phyloP scores from a whole-genome alignment of 2,113 vertebrate genomes.

The Aramus guarauna region DNA sequence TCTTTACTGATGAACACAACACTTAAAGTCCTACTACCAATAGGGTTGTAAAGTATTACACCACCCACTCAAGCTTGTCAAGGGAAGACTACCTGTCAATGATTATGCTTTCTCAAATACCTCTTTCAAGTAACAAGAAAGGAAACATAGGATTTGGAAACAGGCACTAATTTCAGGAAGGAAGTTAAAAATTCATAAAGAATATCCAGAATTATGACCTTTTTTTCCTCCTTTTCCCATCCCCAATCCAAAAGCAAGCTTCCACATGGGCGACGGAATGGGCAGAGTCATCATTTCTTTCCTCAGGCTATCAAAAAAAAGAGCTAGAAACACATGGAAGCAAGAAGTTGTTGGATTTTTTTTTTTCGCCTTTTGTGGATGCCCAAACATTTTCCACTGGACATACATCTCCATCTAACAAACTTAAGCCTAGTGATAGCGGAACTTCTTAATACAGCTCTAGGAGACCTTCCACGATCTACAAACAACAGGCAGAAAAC shows the following conservation, averaged over 20 bases:
- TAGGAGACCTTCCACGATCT: not conserved
- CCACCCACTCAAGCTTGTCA: not conserved
- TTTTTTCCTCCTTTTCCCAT: accelerated
- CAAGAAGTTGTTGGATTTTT: not conserved
- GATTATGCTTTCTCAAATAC: not conserved
- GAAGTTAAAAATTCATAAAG: not conserved
- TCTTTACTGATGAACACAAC: not conserved
- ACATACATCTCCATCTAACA: not conserved
- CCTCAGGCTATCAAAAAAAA: not conserved
- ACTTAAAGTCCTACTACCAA: not conserved
- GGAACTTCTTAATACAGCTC: not conserved
- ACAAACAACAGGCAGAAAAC: not conserved
- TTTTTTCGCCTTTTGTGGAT: not conserved
- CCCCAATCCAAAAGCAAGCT: not conserved
- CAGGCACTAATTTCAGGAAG: not conserved
- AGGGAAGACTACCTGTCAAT: not conserved
- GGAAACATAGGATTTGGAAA: not conserved
- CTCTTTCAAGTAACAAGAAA: not conserved
- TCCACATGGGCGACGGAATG: not conserved
- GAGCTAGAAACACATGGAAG: not conserved
- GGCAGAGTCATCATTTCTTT: not conserved
- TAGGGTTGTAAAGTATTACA: not conserved
- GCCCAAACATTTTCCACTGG: not conserved
- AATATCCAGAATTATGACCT: not conserved
- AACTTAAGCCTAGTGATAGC: not conserved